Conservation (phyloP, 2,113 vertebrate genomes). For the Nipponia nippon region DNA sequence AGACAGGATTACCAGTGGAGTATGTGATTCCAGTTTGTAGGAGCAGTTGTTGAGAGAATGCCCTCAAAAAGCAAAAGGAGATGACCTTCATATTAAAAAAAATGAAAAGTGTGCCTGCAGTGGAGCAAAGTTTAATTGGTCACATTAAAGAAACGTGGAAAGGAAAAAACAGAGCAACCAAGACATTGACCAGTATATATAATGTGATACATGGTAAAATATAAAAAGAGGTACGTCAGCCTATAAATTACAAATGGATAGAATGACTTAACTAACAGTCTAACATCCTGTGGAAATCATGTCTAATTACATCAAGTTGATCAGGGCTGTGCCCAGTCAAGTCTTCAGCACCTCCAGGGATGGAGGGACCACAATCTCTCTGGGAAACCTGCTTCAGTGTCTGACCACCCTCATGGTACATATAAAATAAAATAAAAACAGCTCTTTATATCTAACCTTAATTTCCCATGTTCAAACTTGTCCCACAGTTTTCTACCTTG, state of each 20-base stretch:
- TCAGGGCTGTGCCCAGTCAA: neutral
- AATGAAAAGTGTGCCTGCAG: neutral
- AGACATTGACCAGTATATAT: neutral
- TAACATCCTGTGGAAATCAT: rapidly evolving
- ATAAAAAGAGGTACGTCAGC: neutral
- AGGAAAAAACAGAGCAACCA: neutral
- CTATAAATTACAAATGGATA: neutral
- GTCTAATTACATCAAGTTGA: neutral
- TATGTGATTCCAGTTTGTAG: neutral
- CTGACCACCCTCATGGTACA: neutral
- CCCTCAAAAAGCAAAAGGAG: neutral
- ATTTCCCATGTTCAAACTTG: neutral
- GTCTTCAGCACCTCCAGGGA: neutral
- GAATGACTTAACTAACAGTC: neutral
- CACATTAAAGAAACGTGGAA: neutral
- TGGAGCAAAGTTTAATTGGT: neutral
- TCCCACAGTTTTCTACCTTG: neutral
- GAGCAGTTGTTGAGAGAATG: neutral
- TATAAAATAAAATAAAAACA: neutral
- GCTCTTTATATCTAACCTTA: neutral
- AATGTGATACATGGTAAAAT: neutral
- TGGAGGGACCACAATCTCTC: rapidly evolving
- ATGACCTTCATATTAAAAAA: neutral
- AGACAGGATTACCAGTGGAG: neutral
- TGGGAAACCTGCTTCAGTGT: neutral